Conservation (phyloP, 2,113 vertebrate species). For the Phylloscopus trochilus region DNA sequence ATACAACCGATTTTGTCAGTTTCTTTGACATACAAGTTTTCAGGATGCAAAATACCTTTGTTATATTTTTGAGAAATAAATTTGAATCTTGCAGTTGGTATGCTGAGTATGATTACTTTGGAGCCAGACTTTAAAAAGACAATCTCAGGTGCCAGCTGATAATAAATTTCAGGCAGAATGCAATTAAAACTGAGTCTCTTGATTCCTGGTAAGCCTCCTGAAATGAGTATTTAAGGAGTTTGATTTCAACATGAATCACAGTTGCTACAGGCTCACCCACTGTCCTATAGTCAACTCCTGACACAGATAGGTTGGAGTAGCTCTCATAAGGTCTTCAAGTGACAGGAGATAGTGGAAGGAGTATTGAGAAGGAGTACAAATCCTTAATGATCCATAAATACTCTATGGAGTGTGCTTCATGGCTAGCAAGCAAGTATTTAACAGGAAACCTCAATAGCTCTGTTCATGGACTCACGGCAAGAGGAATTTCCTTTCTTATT, state of each 20-base stretch:
- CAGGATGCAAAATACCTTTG: neutral
- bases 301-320: neutral
- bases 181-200: neutral
- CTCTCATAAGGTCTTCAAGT: neutral
- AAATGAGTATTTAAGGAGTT: neutral
- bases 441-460: neutral
- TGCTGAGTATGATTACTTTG: neutral
- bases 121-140: neutral
- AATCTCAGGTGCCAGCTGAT: neutral
- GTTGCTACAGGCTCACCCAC: neutral
- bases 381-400: neutral
- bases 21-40: neutral
- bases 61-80: neutral
- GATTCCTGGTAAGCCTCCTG: neutral
- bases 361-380: neutral
- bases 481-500: slow-evolving; percentile 1
- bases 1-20: neutral
- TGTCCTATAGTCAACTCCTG: neutral
- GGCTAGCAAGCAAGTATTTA: neutral
- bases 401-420: neutral
- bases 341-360: neutral
- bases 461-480: neutral
- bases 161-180: neutral
- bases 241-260: neutral
- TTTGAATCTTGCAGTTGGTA: neutral